Evolutionary conservation across 1,140 invertebrate species (phyloP).

Genomic region (Tetramorium parvispinum): DNA sequence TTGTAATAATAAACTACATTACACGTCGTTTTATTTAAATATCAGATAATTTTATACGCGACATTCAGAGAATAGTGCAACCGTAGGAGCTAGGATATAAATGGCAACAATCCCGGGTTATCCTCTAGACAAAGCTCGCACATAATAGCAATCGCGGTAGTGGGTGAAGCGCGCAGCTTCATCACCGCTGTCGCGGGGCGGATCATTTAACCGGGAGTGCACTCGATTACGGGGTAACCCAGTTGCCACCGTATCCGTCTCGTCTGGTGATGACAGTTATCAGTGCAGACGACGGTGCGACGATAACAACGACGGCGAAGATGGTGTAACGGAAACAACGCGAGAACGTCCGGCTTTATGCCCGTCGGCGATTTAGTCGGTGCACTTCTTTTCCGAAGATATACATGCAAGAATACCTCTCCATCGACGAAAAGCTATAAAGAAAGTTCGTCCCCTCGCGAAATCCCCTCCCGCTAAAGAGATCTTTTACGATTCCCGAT

Average conservation of each 20-base stretch:
- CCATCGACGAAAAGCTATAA: background rate
- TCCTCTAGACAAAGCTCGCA: constrained; percentile 9
- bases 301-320: constrained; percentile 60
- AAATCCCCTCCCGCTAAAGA: background rate
- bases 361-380: constrained; percentile 22
- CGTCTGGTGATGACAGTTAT: constrained; percentile 51
- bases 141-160: constrained; percentile 16
- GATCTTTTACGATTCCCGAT: background rate
- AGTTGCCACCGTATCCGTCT: constrained; percentile 51
- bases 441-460: background rate
- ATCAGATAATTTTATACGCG: background rate
- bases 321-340: constrained; percentile 61
- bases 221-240: constrained; percentile 35
- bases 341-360: constrained; percentile 45
- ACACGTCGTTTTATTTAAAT: constrained; percentile 5
- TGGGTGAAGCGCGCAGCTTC: constrained; percentile 22
- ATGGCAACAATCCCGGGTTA: constrained; percentile 1
- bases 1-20: background rate
- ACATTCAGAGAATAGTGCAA: background rate
- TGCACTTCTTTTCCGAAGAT: constrained; percentile 32
- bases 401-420: constrained; percentile 8
- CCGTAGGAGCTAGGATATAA: constrained; percentile 15
- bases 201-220: constrained; percentile 37
- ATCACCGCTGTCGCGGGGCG: constrained; percentile 26
- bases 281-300: constrained; percentile 45